A percentile compares a stretch with the other conserved stretches of the same genome.
These are phyloP conservation scores for Nycticebus coucang DNA, from an alignment of 2,113 vertebrate genomes.

Conservation along the genomic window DNA sequence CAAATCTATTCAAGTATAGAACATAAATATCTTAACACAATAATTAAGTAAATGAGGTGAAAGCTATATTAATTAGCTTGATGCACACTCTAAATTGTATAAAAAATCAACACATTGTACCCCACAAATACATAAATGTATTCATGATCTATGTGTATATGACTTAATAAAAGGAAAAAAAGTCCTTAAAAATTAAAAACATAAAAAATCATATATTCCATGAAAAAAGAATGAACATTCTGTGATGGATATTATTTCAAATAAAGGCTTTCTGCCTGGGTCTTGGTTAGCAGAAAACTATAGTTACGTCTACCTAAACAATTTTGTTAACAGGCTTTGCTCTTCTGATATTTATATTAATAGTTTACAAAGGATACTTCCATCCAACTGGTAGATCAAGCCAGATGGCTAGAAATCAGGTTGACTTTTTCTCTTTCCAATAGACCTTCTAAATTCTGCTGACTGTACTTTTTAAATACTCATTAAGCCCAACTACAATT, in stretches of 20 bases:
- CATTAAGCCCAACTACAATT: background rate
- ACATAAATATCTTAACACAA: too few species aligned
- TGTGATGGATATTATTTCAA: slow-evolving; percentile 12
- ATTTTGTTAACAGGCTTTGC: background rate
- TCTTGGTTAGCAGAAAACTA: background rate
- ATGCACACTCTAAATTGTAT: too few species aligned
- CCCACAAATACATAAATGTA: too few species aligned
- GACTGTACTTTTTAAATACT: background rate
- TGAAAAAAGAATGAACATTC: background rate
- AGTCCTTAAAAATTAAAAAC: too few species aligned
- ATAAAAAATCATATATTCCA: background rate
- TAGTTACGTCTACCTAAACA: background rate
- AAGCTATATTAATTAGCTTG: too few species aligned
- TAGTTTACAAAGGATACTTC: background rate
- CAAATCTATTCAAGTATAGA: too few species aligned
- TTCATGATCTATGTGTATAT: too few species aligned
- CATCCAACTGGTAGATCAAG: background rate
- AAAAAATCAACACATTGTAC: too few species aligned
- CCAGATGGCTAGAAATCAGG: background rate
- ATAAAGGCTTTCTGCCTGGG: background rate
- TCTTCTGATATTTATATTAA: background rate
- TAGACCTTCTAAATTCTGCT: background rate
- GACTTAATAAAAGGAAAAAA: too few species aligned
- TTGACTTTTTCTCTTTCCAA: background rate
- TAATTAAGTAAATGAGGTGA: too few species aligned